These are phyloP conservation scores for Rhingia rostrata DNA, from an alignment of 2,888 invertebrate species.

Conservation along the genomic window DNA sequence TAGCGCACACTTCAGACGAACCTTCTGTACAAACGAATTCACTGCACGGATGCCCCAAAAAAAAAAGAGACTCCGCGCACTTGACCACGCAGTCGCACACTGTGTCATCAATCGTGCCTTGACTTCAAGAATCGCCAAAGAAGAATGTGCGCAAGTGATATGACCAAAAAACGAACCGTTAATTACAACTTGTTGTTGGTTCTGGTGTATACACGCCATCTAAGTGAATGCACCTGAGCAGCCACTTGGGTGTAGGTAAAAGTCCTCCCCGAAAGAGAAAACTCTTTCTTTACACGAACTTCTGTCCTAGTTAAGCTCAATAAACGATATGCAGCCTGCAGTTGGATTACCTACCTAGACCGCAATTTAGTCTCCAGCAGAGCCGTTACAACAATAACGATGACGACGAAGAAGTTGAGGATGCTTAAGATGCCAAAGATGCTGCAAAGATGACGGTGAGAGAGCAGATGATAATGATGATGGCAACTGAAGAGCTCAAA, in stretches of 20 bases:
- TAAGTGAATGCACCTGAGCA: slow-evolving; percentile 54
- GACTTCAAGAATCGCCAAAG: slow-evolving; percentile 33
- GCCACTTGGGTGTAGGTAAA: neutral
- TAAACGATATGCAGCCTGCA: slow-evolving; percentile 23
- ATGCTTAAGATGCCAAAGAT: slow-evolving; percentile 5
- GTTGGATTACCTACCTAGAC: neutral
- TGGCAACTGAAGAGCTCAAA: slow-evolving; percentile 44
- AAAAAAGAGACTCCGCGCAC: slow-evolving; percentile 18
- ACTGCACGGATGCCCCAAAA: slow-evolving; percentile 68
- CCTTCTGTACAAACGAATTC: slow-evolving; percentile 39
- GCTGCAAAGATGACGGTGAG: slow-evolving; percentile 30
- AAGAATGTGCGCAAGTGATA: slow-evolving; percentile 53
- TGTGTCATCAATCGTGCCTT: slow-evolving; percentile 63
- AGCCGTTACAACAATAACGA: slow-evolving; percentile 23
- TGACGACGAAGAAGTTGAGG: neutral
- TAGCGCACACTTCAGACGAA: slow-evolving; percentile 23
- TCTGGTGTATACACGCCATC: slow-evolving; percentile 11
- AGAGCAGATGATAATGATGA: slow-evolving; percentile 28
- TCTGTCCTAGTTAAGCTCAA: slow-evolving; percentile 64
- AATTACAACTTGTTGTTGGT: slow-evolving; percentile 50
- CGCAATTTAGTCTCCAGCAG: neutral
- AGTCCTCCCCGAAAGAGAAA: slow-evolving; percentile 70
- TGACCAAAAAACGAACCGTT: slow-evolving; percentile 66
- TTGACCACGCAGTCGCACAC: slow-evolving; percentile 32
- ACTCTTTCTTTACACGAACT: slow-evolving; percentile 51